These are phyloP conservation scores for Phycodurus eques DNA, from an alignment of 2,113 vertebrate genomes.

Conservation along the genomic window DNA sequence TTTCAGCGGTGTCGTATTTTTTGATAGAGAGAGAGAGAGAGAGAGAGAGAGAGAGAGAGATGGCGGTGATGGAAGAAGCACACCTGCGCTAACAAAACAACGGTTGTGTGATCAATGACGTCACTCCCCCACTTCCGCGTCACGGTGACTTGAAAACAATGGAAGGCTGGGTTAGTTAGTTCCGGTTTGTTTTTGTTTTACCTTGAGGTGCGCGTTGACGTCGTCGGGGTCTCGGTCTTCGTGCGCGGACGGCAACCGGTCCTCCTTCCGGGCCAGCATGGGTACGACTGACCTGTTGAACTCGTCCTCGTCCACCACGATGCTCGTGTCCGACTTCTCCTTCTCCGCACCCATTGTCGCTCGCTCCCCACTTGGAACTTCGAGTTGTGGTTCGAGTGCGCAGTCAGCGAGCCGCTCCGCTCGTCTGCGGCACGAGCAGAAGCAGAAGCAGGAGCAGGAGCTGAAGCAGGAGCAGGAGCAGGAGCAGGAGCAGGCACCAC, in stretches of 20 bases:
- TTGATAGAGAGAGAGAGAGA: no score
- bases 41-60: no score
- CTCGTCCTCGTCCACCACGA: constrained; percentile 83
- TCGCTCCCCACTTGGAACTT: not conserved
- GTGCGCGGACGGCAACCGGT: constrained; percentile 27
- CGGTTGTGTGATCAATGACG: not conserved
- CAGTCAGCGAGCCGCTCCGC: not conserved
- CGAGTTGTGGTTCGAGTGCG: not conserved
- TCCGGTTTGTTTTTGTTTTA: constrained; percentile 34
- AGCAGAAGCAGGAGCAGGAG: not conserved
- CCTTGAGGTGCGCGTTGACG: constrained; percentile 84
- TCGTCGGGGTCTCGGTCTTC: constrained; percentile 77
- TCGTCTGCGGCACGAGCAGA: not conserved
- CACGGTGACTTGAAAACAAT: not conserved
- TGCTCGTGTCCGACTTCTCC: constrained; percentile 80
- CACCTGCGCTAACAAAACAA: not conserved
- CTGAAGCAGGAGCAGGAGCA: not conserved
- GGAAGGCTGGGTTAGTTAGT: not conserved
- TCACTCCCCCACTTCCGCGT: not conserved
- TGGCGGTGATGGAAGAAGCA: not conserved
- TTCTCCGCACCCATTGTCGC: constrained; percentile 83
- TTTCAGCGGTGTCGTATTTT: no score
- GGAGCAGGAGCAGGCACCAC: not conserved
- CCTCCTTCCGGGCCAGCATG: constrained; percentile 67
- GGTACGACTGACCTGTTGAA: constrained; percentile 77